phyloP scores from a whole-genome alignment of 1,140 invertebrate genomes.

The Rhopalosiphum maidis region DNA sequence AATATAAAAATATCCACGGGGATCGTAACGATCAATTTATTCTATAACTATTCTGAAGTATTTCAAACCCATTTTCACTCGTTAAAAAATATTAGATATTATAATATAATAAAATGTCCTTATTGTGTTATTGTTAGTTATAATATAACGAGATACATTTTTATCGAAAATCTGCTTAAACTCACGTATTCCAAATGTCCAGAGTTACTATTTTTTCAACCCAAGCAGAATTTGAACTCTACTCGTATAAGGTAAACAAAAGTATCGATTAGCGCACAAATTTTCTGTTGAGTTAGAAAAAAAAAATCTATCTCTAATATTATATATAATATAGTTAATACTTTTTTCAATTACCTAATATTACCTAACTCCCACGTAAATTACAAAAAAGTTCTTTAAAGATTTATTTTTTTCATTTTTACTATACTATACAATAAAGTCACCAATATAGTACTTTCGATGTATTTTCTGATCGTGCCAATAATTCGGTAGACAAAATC shows the following conservation, averaged over 20 bases:
- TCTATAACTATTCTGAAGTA: neutral
- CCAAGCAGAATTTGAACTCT: neutral
- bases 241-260: neutral
- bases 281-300: neutral
- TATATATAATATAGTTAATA: neutral
- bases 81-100: neutral
- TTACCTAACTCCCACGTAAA: too few relatives aligned
- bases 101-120: neutral
- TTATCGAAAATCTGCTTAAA: neutral
- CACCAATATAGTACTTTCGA: neutral
- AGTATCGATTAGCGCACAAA: neutral
- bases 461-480: neutral
- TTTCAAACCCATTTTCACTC: neutral
- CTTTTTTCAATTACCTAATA: neutral
- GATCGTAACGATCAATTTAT: neutral
- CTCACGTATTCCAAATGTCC: neutral
- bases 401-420: too few relatives aligned
- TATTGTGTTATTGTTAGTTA: neutral
- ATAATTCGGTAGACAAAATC: neutral
- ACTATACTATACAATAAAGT: too few relatives aligned
- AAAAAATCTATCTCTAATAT: neutral
- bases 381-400: too few relatives aligned
- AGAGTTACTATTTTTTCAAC: neutral
- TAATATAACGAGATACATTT: neutral
- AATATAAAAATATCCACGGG: neutral